Evolutionary conservation across 2,888 invertebrate species (phyloP), one percentile per base, ranked within the genome.

Genomic region (Oxyscelio sp.): DNA sequence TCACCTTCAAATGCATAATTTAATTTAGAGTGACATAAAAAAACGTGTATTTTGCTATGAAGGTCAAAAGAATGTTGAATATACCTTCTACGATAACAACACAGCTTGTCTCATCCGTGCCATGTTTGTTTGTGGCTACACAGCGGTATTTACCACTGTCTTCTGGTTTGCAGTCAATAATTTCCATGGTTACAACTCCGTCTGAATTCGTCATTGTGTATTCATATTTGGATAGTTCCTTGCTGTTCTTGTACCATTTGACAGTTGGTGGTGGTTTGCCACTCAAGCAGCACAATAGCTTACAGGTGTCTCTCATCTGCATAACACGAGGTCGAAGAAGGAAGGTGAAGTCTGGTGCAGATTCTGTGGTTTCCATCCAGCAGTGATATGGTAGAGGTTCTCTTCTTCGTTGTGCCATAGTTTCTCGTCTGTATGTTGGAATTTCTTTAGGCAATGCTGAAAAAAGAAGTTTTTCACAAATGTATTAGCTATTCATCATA

Each of bases 131-230:
- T 87, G 97, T 97, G 17, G 99, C 99, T 38, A 97, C 96, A 94
- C 99, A 99, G 50, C 96, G 96, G 95, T 99, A 99, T 94, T 98
- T 98, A 88, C 99, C 99, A 85, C 99, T 98, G 95, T 99, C 99
- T 79, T 97, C 97, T 0, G 98, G 97, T 91, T 97, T 97, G 93
- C 99, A 99, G 94, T 98, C 98, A 87, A 98, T 96, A 90, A 99
- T 99, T 95, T 99, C 99, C 95, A 99, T 96, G 0, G 99, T 98
- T 68, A 99, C 97, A 54, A 99, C 99, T 89, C 99, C 99, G 94
- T 99, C 98, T 2, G 98, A 96, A 93, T 97, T 97, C 4, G 97
- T 96, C 97, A 99, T 98, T 70, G 98, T 96, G 94, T 98, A 99
- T 90, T 99, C 98, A 93, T 97, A 97, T 94, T 97, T 98, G 75